phyloP scores from a whole-genome alignment of 2,888 invertebrate species.

The Cryptocephalus primarius region DNA sequence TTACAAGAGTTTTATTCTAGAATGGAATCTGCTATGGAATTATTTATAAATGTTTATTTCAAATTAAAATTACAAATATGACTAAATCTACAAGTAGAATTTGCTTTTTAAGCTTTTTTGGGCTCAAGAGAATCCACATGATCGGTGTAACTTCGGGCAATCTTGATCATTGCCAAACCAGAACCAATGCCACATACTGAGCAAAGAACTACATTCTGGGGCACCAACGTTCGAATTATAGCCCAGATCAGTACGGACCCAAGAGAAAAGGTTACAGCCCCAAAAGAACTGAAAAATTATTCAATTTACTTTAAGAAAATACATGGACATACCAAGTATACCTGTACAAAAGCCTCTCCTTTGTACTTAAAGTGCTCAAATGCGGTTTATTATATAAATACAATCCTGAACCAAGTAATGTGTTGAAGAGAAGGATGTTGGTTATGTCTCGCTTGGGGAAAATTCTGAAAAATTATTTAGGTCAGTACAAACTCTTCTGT shows the following conservation, averaged over 20 bases:
- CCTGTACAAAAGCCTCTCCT: slow-evolving; percentile 57
- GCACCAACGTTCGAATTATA: slow-evolving; percentile 66
- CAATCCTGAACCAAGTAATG: slow-evolving; percentile 71
- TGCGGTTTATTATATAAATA: slow-evolving; percentile 76
- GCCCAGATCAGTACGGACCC: slow-evolving; percentile 87
- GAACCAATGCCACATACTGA: slow-evolving; percentile 60
- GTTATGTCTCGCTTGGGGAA: slow-evolving; percentile 67
- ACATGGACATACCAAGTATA: slow-evolving; percentile 26
- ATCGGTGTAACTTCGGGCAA: slow-evolving; percentile 30
- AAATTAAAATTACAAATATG: too few species aligned
- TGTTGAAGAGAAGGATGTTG: slow-evolving; percentile 68
- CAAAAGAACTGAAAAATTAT: slow-evolving; percentile 43
- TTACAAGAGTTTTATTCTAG: too few species aligned
- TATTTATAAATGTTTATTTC: too few species aligned
- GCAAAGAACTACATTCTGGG: slow-evolving; percentile 55
- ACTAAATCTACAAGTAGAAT: too few species aligned
- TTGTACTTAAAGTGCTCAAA: slow-evolving; percentile 51
- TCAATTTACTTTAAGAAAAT: background rate
- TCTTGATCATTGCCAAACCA: slow-evolving; percentile 48
- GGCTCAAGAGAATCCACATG: slow-evolving; percentile 29
- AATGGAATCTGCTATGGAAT: too few species aligned
- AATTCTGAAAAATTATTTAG: slow-evolving; percentile 43
- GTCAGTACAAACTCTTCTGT: background rate
- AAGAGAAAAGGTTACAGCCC: slow-evolving; percentile 74
- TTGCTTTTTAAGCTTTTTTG: slow-evolving; percentile 4